A percentile compares a stretch with the other conserved stretches of the same genome.
These are phyloP conservation scores for Cheirogaleus medius DNA, from an alignment of 2,113 vertebrate species.

Conservation along the genomic window DNA sequence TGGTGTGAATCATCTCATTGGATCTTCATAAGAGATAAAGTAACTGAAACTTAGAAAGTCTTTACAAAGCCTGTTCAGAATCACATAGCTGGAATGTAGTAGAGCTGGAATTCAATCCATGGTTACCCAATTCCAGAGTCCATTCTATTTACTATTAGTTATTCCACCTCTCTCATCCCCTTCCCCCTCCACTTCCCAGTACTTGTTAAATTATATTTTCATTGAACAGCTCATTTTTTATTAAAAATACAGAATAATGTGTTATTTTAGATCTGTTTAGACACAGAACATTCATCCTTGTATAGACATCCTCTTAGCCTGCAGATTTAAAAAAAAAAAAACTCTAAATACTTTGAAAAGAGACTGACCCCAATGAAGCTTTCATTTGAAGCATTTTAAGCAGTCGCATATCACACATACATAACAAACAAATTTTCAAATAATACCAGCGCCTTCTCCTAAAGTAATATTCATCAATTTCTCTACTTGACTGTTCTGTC, in stretches of 20 bases:
- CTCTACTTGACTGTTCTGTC: constrained; percentile 22
- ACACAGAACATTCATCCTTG: background rate
- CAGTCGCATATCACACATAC: constrained; percentile 5
- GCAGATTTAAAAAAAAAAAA: background rate
- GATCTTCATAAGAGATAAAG: background rate
- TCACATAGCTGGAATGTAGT: background rate
- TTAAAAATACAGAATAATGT: background rate
- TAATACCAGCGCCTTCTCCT: constrained; percentile 19
- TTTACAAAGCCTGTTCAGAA: background rate
- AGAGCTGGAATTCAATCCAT: background rate
- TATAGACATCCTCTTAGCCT: background rate
- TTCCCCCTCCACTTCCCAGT: background rate
- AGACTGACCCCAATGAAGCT: background rate
- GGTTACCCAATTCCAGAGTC: background rate
- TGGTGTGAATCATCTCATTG: background rate
- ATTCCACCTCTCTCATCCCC: fast-evolving
- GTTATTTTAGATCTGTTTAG: constrained; percentile 21
- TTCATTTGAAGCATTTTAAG: constrained; percentile 50
- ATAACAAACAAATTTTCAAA: constrained; percentile 41
- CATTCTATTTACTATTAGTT: background rate
- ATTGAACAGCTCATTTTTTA: background rate
- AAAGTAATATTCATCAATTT: constrained; percentile 60
- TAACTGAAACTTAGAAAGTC: background rate
- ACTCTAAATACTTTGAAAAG: background rate
- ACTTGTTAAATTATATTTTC: background rate